These are phyloP conservation scores for Panzeria rudis DNA, from an alignment of 2,888 invertebrate species.

Conservation along the genomic window DNA sequence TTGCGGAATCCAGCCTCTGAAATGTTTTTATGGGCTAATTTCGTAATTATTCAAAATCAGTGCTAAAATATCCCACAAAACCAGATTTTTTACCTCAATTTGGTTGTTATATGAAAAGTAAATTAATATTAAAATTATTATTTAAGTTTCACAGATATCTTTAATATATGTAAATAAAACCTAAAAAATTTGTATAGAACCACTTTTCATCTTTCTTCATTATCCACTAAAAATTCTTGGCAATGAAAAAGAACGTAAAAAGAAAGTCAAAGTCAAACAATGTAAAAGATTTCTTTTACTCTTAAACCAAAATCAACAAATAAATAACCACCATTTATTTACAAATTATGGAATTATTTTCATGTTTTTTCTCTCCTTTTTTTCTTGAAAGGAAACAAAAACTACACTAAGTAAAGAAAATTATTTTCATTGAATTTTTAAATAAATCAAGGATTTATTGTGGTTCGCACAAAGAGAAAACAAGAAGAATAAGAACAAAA, in stretches of 20 bases:
- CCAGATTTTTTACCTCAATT: too few relatives aligned
- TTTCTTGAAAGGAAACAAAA: slow-evolving; percentile 10
- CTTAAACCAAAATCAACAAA: slow-evolving; percentile 57
- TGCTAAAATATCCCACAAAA: too few relatives aligned
- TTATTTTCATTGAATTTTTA: slow-evolving; percentile 52
- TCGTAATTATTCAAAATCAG: too few relatives aligned
- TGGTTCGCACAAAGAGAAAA: neutral
- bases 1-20: too few relatives aligned
- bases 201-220: neutral
- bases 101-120: too few relatives aligned
- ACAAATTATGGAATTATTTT: slow-evolving; percentile 61
- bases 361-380: slow-evolving; percentile 3
- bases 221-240: neutral
- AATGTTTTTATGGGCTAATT: too few relatives aligned
- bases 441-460: slow-evolving; percentile 59
- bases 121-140: too few relatives aligned
- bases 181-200: neutral
- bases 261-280: slow-evolving; percentile 12
- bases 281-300: neutral
- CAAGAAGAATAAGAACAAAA: neutral
- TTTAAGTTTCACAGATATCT: neutral
- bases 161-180: too few relatives aligned
- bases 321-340: slow-evolving; percentile 59
- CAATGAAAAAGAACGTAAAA: neutral
- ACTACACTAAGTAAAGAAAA: slow-evolving; percentile 51